These are phyloP conservation scores for Plumapathes pennacea DNA, from an alignment of 92 coral and sea anemone species.

Conservation along the genomic window DNA sequence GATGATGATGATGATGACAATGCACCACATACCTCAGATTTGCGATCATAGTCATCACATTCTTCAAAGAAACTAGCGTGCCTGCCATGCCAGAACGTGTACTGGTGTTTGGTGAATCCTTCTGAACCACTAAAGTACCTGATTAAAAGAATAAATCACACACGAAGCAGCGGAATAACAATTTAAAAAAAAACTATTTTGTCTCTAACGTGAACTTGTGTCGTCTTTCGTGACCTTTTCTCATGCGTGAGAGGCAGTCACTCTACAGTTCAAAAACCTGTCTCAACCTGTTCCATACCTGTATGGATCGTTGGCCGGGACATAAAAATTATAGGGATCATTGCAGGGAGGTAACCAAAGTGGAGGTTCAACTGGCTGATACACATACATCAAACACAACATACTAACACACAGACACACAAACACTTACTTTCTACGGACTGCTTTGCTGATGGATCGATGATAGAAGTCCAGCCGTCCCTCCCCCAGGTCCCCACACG, in stretches of 20 bases:
- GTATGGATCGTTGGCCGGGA: too few relatives aligned
- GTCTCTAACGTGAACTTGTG: too few relatives aligned
- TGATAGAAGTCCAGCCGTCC: conserved; percentile 96
- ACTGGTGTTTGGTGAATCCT: conserved; percentile 80
- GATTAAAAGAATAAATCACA: neutral
- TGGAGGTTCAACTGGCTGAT: neutral
- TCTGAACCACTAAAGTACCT: conserved; percentile 92
- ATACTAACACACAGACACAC: neutral
- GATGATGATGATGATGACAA: too few relatives aligned
- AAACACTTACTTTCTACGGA: conserved; percentile 77
- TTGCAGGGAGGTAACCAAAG: too few relatives aligned
- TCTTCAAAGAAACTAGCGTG: conserved; percentile 94
- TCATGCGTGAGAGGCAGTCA: too few relatives aligned
- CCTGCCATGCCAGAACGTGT: conserved; percentile 97
- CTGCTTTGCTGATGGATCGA: conserved; percentile 98
- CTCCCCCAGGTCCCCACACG: conserved; percentile 99
- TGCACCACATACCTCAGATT: conserved; percentile 99
- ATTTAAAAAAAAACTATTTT: too few relatives aligned
- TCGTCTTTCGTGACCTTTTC: too few relatives aligned
- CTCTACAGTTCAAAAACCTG: too few relatives aligned
- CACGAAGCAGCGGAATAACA: too few relatives aligned
- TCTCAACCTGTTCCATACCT: too few relatives aligned
- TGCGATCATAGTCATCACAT: conserved; percentile 89
- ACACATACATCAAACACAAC: neutral
- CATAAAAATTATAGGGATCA: too few relatives aligned